Evolutionary conservation across 2,797 vertebrate genomes (phyloP).

Genomic region (Salarias fasciatus): DNA sequence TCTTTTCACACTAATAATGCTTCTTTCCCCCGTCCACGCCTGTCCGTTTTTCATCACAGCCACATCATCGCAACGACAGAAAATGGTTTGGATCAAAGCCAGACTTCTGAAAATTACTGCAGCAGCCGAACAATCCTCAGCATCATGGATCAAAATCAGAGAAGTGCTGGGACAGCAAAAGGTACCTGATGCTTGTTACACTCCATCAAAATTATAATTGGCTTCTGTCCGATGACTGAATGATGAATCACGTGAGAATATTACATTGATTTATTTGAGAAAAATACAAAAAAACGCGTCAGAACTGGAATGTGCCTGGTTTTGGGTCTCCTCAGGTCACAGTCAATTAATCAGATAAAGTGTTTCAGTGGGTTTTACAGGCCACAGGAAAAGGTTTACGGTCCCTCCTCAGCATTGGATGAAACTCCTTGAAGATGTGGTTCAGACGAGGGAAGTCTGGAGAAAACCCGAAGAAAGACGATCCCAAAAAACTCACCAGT

Average conservation of each 20-base stretch:
- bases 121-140: conserved; percentile 1
- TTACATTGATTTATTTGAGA: no score
- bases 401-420: background rate
- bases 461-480: conserved; percentile 18
- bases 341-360: no score
- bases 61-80: background rate
- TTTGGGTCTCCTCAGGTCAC: no score
- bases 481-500: conserved; percentile 11
- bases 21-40: background rate
- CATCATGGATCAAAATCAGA: background rate
- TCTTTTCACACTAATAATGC: no score
- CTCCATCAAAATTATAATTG: conserved; percentile 1
- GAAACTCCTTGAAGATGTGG: conserved; percentile 10
- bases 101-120: background rate
- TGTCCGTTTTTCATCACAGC: no score
- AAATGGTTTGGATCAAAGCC: background rate
- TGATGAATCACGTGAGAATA: background rate
- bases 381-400: no score
- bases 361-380: no score
- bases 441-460: conserved; percentile 2
- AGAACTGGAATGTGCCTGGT: no score
- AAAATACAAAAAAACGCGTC: no score
- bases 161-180: conserved; percentile 13
- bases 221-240: background rate
- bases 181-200: background rate